Evolutionary conservation across 2,888 invertebrate species (phyloP), one percentile per base, ranked within the genome.

Genomic region (Hyppa rectilinea): DNA sequence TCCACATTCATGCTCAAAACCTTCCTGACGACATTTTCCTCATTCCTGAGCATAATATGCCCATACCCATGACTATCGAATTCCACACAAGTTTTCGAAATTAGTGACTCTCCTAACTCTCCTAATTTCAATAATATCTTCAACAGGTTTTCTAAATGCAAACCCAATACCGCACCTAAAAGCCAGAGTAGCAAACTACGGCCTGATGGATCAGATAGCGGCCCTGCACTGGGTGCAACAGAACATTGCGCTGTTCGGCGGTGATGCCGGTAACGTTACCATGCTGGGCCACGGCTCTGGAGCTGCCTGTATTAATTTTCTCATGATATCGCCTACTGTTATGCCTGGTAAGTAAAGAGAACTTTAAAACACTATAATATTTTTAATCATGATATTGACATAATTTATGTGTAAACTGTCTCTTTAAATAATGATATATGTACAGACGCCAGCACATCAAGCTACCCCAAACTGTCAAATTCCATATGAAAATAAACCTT

Each of bases 191-290:
- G 98, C 98, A 29, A 99, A 99, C 96, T 99, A 99, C 92, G 99
- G 99, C 1, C 96, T 99, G 66, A 99, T 99, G 98, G 99, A 99
- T 95, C 99, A 99, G 95, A 98, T 99, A 89, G 99, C 99, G 0
- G 99, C 99, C 0, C 95, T 99, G 45, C 99, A 99, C 88, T 99
- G 99, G 99, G 97, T 99, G 47, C 98, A 99, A 90, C 98, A 99
- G 91, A 99, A 99, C 92, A 98, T 99, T 73, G 98, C 97, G 1
- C 97, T 98, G 65, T 99, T 99, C 88, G 99, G 99, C 9, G 99
- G 99, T 0, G 99, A 99, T 92, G 97, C 99, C 1, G 97, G 97
- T 65, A 98, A 98, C 85, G 98, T 99, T n/a, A 99, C 99, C 0
- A 96, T 99, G 89, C 97, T 99, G 78, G 99, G 99, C 0, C 99